These are phyloP conservation scores for Meteorus colon DNA, from an alignment of 2,888 invertebrate genomes.

Conservation along the genomic window DNA sequence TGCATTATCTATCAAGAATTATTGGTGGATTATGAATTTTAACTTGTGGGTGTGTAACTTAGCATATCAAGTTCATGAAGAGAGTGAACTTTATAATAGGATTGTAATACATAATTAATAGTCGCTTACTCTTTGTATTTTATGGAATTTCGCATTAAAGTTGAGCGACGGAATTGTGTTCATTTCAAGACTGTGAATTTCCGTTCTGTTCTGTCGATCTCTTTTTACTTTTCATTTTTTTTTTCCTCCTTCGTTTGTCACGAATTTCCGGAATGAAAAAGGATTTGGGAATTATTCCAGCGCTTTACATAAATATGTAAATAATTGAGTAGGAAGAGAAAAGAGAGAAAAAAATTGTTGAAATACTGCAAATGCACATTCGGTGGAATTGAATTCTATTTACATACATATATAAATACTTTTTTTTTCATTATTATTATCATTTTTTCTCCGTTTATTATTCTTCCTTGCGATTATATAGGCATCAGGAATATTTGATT, in stretches of 20 bases:
- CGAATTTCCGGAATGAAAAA: slow-evolving; percentile 25
- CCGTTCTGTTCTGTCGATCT: slow-evolving; percentile 14
- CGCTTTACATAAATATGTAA: slow-evolving; percentile 12
- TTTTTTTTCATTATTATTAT: neutral
- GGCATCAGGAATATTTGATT: neutral
- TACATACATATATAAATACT: slow-evolving; percentile 18
- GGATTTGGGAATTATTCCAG: neutral
- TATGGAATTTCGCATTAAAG: slow-evolving; percentile 32
- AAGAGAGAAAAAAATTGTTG: neutral
- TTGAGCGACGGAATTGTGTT: slow-evolving; percentile 23
- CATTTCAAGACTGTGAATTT: slow-evolving; percentile 28
- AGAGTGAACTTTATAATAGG: slow-evolving; percentile 42
- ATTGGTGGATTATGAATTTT: neutral
- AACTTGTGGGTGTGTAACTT: slow-evolving; percentile 15
- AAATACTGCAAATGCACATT: slow-evolving; percentile 11
- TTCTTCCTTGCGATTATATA: neutral
- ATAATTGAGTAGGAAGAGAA: slow-evolving; percentile 7
- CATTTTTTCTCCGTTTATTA: neutral
- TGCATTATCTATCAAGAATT: neutral
- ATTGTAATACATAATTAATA: slow-evolving; percentile 40
- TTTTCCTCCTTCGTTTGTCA: neutral
- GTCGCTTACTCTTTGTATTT: slow-evolving; percentile 31
- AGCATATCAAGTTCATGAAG: neutral
- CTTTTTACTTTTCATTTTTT: slow-evolving; percentile 1
- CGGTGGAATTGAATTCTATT: slow-evolving; percentile 10